phyloP scores from a whole-genome alignment of 64 coral and sea anemone genomes.

The Dendrophyllia cribrosa region DNA sequence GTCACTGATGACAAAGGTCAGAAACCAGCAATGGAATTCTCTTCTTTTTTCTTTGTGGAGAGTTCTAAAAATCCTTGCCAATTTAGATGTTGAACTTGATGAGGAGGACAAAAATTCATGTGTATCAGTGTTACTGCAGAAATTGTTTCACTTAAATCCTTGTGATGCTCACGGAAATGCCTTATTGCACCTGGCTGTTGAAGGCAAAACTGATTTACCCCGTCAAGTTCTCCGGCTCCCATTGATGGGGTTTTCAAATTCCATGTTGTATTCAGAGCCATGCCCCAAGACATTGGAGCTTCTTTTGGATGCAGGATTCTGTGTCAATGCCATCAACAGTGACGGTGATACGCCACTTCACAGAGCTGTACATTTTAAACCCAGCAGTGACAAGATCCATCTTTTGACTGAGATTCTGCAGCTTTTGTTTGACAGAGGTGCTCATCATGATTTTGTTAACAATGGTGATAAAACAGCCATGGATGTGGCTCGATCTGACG shows the following conservation, averaged over 20 bases:
- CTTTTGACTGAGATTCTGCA: slow-evolving; percentile 25
- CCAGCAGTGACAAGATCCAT: neutral
- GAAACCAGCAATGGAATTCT: no score
- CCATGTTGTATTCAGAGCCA: neutral
- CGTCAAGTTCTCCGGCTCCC: no score
- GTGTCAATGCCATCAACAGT: slow-evolving; percentile 43
- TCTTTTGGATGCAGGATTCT: slow-evolving; percentile 34
- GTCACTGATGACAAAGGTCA: no score
- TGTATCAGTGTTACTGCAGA: no score
- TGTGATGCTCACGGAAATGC: neutral
- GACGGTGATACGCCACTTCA: slow-evolving; percentile 54
- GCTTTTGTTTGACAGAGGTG: slow-evolving; percentile 3
- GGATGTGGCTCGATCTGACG: slow-evolving; percentile 16
- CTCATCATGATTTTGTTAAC: slow-evolving; percentile 7
- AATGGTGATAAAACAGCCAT: slow-evolving; percentile 22
- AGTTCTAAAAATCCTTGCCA: no score
- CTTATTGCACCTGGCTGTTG: neutral
- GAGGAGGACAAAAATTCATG: no score
- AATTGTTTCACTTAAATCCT: no score
- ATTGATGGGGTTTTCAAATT: no score
- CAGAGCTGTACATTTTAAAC: no score
- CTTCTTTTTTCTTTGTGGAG: no score
- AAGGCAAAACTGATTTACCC: neutral
- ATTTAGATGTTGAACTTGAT: no score
- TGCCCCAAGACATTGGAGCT: slow-evolving; percentile 7